Evolutionary conservation across 2,888 invertebrate species (phyloP), one percentile per base, ranked within the genome.

Genomic region (Adelognathus sp.): DNA sequence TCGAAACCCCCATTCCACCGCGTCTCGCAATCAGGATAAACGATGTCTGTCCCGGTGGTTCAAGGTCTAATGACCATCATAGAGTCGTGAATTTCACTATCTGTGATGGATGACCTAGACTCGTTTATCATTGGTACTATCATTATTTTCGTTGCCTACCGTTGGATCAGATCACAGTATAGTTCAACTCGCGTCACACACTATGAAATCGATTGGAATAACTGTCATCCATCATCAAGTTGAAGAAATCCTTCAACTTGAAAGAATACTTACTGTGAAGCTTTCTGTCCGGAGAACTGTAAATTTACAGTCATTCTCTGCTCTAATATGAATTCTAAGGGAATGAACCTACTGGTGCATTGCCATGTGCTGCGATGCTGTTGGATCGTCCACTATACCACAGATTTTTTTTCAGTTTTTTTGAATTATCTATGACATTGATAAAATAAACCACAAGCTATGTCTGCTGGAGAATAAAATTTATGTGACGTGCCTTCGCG

Each of bases 11-110:
- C 50, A 14, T 50, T 64, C 7, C 16, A 11, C 64, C 52, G n/a
- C 24, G 24, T 1, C n/a, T n/a, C 24, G n/a, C 52, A 66, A 52
- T 52, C 50, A 27, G 52, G 64, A 52, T 33, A 39, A 66, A 24
- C 27, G 29, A 46, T 31, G 44, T 9, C 24, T 24, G 44, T 31
- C 44, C 27, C 31, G 29, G 31, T 46, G 46, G 18, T 46, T 63
- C 11, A 46, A 46, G 18, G 21, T 1, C n/a, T 18, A 18, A 60
- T 27, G 44, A 11, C 11, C 27, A 44, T 18, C 11, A 16, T 16
- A 31, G 18, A 5, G 4, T 44, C 44, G 46, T 63, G 1, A 29
- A 24, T 50, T 50, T 9, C n/a, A 21, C 50, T 24, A 11, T 24
- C 50, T n/a, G 21, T 2, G n/a, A n/a, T 36, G 3, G 11, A 9